Base-by-base conservation (phyloP, 2,113 vertebrate species). In the Pollimyrus isidori region DNA sequence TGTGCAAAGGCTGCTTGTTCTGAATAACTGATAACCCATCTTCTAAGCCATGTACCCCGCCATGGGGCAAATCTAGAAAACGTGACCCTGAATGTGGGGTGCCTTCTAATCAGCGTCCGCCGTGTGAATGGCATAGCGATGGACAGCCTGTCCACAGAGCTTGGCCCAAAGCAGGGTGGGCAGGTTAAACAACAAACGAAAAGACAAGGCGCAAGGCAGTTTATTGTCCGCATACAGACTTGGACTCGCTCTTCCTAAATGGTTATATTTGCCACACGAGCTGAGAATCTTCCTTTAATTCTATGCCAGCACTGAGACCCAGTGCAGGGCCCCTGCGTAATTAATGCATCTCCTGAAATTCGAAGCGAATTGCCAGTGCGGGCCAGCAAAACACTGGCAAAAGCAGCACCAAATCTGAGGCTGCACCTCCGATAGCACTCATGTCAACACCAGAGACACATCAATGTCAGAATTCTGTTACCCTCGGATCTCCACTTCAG, bases 271-370 rank as follows among this genome's bases (percentile, higher is more conserved):
- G 88, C 53, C 53, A 87, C 87, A 88, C 85, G 56, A 53, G 87
- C 23, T 26, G 76, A 85, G 85, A 88, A 88, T 90, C 85, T 88
- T 76, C 50, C 45, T 90, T 86, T 90, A 69, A 89, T 83, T 90
- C 69, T 87, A 52, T 86, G 87, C 86, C 84, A 50, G 82, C 49
- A 39, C 2, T 85, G 69, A 87, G 86, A 89, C 49, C 88, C 88
- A 86, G 89, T 89, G 45, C 50, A 86, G 76, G 88, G 42, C 26
- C 45, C 15, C n/a, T 15, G 30, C 17, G 30, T 90, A 69, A 91
- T 90, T 89, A 87, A 92, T 90, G 76, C 62, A 42, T 87, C 87
- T 85, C 84, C 26, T 91, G 56, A 90, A 90, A 85, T 65, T 53
- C 10, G 30, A 50, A 87, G 52, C 2, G 52, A 62, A 89, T 17